Evolutionary conservation across 2,888 invertebrate species (phyloP).

Genomic region (Actias luna): DNA sequence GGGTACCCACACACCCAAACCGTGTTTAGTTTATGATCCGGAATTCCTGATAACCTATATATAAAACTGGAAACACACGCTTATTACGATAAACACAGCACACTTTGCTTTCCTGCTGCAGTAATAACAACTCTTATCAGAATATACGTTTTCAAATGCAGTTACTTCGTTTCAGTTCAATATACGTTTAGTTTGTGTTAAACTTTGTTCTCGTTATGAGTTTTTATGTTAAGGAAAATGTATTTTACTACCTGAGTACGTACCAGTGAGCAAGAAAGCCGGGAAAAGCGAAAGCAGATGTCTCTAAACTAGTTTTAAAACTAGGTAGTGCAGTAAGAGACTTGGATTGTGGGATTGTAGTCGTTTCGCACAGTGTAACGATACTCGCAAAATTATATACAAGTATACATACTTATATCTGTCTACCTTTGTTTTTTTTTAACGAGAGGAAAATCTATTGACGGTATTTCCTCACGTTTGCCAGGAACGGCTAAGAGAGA

Average conservation of each 20-base stretch:
- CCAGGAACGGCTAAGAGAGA: too few relatives aligned
- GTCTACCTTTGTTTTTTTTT: too few relatives aligned
- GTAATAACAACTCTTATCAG: slow-evolving; percentile 48
- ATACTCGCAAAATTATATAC: slow-evolving; percentile 13
- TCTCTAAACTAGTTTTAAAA: slow-evolving; percentile 15
- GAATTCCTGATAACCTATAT: slow-evolving; percentile 79
- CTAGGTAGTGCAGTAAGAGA: slow-evolving; percentile 1
- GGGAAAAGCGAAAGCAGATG: slow-evolving; percentile 20
- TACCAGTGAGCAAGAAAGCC: slow-evolving; percentile 10
- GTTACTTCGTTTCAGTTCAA: slow-evolving; percentile 1
- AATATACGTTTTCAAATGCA: slow-evolving; percentile 28
- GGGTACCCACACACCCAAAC: slow-evolving; percentile 49
- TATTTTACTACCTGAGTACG: slow-evolving; percentile 5
- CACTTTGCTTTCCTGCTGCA: slow-evolving; percentile 63
- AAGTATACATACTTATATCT: neutral
- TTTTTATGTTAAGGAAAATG: slow-evolving; percentile 1
- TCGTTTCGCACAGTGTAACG: slow-evolving; percentile 21
- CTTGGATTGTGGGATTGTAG: neutral
- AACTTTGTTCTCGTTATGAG: neutral
- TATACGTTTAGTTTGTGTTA: neutral
- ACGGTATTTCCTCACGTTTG: too few relatives aligned
- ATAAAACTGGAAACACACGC: slow-evolving; percentile 65
- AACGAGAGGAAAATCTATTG: too few relatives aligned
- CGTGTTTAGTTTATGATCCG: slow-evolving; percentile 63
- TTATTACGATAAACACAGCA: slow-evolving; percentile 67